Base-by-base conservation (phyloP, 2,113 vertebrate genomes). In the Alosa alosa region DNA sequence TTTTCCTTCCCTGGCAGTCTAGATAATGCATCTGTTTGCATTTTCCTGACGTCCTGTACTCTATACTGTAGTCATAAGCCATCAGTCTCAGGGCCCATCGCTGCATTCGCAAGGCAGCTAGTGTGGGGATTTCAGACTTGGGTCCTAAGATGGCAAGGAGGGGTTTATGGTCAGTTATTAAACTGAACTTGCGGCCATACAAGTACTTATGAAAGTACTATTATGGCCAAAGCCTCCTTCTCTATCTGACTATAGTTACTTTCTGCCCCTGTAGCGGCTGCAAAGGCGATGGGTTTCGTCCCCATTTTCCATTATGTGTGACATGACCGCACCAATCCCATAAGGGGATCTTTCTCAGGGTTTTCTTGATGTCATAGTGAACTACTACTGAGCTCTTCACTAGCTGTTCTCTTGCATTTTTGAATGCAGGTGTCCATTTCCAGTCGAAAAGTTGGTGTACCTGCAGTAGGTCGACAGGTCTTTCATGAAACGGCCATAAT, bases 231-330 rank as follows among this genome's bases (percentile, higher is more conserved):
- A 0, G 72, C 81, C 22, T 88, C 82, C 0, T n/a, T 20, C 20
- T 86, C 84, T 41, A 88, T 88, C 81, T 88, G 84, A 8, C 47
- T 47, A 64, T 88, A 85, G 13, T 86, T 86, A 25, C 46, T 39
- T 5, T 86, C 60, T 1, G 83, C 41, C n/a, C n/a, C n/a, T n/a
- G n/a, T n/a, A n/a, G n/a, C n/a, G n/a, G n/a, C n/a, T n/a, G n/a
- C n/a, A n/a, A n/a, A n/a, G n/a, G n/a, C n/a, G n/a, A n/a, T n/a
- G n/a, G n/a, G n/a, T n/a, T n/a, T n/a, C n/a, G n/a, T n/a, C n/a
- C n/a, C n/a, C n/a, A n/a, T n/a, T n/a, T n/a, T n/a, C n/a, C n/a
- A n/a, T n/a, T n/a, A n/a, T n/a, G n/a, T n/a, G n/a, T n/a, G n/a
- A n/a, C n/a, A n/a, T n/a, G n/a, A n/a, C n/a, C n/a, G n/a, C n/a